phyloP scores from a whole-genome alignment of 2,113 vertebrate genomes.

The Dissostichus mawsoni region DNA sequence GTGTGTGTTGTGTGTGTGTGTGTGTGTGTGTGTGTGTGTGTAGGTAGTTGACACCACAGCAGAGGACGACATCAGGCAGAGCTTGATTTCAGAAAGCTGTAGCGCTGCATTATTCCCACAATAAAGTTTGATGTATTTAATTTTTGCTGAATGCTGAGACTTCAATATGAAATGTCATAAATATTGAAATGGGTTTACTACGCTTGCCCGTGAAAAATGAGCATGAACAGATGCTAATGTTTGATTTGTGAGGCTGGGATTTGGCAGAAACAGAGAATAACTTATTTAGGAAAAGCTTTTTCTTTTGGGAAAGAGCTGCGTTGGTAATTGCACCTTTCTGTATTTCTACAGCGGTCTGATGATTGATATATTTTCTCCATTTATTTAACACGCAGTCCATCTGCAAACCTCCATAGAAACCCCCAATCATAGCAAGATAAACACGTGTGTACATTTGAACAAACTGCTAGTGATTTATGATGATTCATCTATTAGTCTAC shows the following conservation, averaged over 20 bases:
- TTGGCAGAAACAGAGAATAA: constrained; percentile 32
- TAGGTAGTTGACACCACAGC: constrained; percentile 55
- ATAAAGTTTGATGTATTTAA: neutral
- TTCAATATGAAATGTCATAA: constrained; percentile 31
- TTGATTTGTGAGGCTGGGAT: constrained; percentile 17
- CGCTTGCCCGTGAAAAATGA: constrained; percentile 45
- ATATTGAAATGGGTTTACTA: constrained; percentile 37
- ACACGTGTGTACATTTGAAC: neutral
- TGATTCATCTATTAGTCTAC: neutral
- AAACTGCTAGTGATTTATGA: neutral
- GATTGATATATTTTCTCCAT: constrained; percentile 3
- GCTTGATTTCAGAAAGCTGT: constrained; percentile 6
- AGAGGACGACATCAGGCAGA: constrained; percentile 43
- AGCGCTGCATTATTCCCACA: constrained; percentile 17
- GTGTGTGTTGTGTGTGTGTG: too few relatives aligned
- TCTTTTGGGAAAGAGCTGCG: constrained; percentile 4
- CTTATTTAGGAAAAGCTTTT: constrained; percentile 31
- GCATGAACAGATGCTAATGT: constrained; percentile 46
- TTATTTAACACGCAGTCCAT: constrained; percentile 17
- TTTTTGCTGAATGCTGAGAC: constrained; percentile 44
- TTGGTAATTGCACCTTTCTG: constrained; percentile 14
- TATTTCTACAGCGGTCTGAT: neutral
- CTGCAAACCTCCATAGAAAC: neutral
- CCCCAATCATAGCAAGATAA: neutral
- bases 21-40: constrained; percentile 34